Base-by-base conservation (phyloP, 2,888 invertebrate species). In the Ennomos quercinarius region DNA sequence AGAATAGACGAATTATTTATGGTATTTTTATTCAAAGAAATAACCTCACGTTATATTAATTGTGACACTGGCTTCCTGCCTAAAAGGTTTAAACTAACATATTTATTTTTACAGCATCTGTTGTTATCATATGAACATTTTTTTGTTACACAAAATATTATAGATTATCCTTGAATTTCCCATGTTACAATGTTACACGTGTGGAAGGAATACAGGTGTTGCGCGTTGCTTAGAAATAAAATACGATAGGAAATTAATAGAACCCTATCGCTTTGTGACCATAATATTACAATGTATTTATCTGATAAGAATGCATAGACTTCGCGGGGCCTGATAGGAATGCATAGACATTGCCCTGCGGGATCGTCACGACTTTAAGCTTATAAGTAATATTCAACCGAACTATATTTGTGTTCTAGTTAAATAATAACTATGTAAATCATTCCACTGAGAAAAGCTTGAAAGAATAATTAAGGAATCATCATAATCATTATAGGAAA, bases 101-200 rank as follows among this genome's bases (percentile, higher is more conserved):
- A 27, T 27, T 27, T 27, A 55, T 44, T 60, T 50, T 60, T 53
- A 43, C 47, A 50, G 17, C 59, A 56, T 47, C 27, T 60, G 60
- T 55, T 60, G 54, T 59, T 59, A 59, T 61, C 47, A 36, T 47
- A 41, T 36, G 35, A 60, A 56, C 47, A 39, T 50, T 55, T 46
- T 60, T 42, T 47, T 53, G 36, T 44, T 51, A 47, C 47, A 50
- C 38, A 51, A 46, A 60, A 60, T 51, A 60, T 47, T 51, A 60
- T 47, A 50, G 39, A 54, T 41, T 34, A 46, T 51, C 55, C 35
- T 11, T 39, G 46, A 51, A 59, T 51, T 60, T 50, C 42, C 36
- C 49, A 58, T 34, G 38, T 9, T 13, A 11, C 12, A 41, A n/a
- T 8, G n/a, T 10, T 38, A 55, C 46, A 42, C 40, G 42, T 55